Base-by-base conservation (phyloP, 2,888 invertebrate species). In the Strigamia crassipes region DNA sequence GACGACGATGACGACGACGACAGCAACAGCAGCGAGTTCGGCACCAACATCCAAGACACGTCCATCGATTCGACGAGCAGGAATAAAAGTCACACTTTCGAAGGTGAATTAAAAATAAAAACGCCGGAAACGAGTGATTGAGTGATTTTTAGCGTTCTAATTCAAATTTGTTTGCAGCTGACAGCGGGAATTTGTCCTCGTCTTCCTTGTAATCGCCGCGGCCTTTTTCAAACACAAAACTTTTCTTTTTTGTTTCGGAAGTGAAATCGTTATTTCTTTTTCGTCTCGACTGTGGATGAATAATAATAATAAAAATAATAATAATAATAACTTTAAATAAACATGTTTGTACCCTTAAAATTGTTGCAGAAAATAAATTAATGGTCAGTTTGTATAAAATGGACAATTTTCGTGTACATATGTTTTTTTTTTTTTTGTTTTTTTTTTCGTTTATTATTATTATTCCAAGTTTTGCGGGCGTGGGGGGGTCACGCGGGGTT, bases 1-100 rank as follows among this genome's bases (percentile, higher is more conserved):
- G 81, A 82, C 15, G 78, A 61, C 18, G 23, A 31, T n/a, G 10
- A 34, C 4, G 81, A 81, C 9, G 81, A 81, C n/a, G 82, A 83
- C 18, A 80, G 80, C 21, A 51, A 27, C 66, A 78, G 77, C 21
- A 80, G 46, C 18, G 82, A 46, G 15, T 42, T 23, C 41, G 38
- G 34, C 3, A 12, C 79, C 4, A 46, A 66, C n/a, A 61, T 80
- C 5, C 61, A 80, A 31, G 80, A 80, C 56, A 80, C n/a, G 27
- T 61, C 80, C 13, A 80, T 42, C n/a, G 51, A 80, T 51, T 80
- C 80, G 5, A 51, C 51, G 42, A 80, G 80, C 42, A 42, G 80
- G 23, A 80, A 31, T 31, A 80, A 80, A 51, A 21, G 13, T 41
- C n/a, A 31, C 13, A 79, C 38, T 41, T 79, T 79, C 15, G 79